Base-by-base conservation (phyloP, 2,888 invertebrate species). In the Congeria kusceri region DNA sequence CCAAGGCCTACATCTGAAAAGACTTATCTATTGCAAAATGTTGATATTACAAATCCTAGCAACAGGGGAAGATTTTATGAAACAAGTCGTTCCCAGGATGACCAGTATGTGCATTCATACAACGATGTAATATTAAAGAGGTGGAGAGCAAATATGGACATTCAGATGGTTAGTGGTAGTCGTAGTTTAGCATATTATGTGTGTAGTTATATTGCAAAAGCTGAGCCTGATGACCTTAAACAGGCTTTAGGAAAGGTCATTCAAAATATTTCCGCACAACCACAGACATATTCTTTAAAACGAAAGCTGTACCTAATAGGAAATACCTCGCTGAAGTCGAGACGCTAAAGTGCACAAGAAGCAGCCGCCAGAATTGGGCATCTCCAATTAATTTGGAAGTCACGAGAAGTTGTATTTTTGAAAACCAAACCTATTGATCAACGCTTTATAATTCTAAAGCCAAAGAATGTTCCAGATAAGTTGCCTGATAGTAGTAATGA, bases 31-130 rank as follows among this genome's bases (percentile, higher is more conserved):
- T 44, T 70, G 20, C 56, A 29, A 44, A 80, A 67, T 71, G 29
- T 67, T 27, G 58, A 74, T 66, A 9, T 61, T 28, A 62, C 67
- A 20, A 71, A 47, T 39, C 39, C 28, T 23, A 15, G 64, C n/a
- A 44, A 44, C n/a, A 63, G 72, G 61, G 59, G 72, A 18, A 59
- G 53, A 49, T 80, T 80, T 76, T 76, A 76, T 73, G 80, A 80
- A 80, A 76, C 72, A 15, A 15, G 23, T 15, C 46, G 78, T 11
- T 29, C 47, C 44, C 20, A 29, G 15, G 27, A 62, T 23, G 69
- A 64, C 44, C 20, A 49, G 27, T 69, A 56, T 59, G 53, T 76
- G 3, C 63, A 76, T 64, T 53, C 66, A 27, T 67, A 74, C 28
- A 74, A 74, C 29, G 46, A 56, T 5, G 25, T 57, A 4, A 49